Base-by-base conservation (phyloP, 2,888 invertebrate genomes). In the Rhyacophila evoluta region DNA sequence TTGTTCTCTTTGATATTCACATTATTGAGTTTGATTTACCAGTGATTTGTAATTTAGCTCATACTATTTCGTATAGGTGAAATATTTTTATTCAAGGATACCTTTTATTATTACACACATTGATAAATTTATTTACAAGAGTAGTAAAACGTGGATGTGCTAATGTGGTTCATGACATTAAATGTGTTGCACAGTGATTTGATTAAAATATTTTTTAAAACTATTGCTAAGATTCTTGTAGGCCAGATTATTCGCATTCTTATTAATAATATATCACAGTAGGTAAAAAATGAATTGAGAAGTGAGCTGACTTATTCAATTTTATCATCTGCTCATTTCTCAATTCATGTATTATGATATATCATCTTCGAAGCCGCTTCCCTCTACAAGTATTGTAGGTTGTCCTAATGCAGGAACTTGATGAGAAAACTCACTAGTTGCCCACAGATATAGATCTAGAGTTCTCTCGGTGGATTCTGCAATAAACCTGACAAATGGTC, bases 401-500 rank as follows among this genome's bases (percentile, higher is more conserved):
- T 89, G 87, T 0, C 88, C 92, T n/a, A 93, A 89, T 81, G 93
- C 92, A 0, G 93, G 93, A 79, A 93, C 92, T 87, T 92, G 91
- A 84, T 92, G 92, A 0, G 93, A 91, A 84, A 92, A 92, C 85
- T 95, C 95, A 83, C 92, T 93, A 0, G 95, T 95, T 0, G 95
- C 95, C 94, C 95, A 94, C 8, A 97, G 87, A 86, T 96, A 97
- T 72, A 97, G 91, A 87, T 97, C 96, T 33, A 98, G 86, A 0
- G 97, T 97, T 83, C 94, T 92, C 85, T 97, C 97, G 0, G 98
- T 97, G 85, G 96, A 96, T 84, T 96, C 95, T 0, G 97, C 98
- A 84, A 99, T 97, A 86, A 99, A 99, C 82, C 99, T 92, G 0
- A 98, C 94, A 88, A 99, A 99, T 0, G 98, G 98, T 70, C 98